Evolutionary conservation across 2,888 invertebrate species (phyloP), one percentile per base, ranked within the genome.

Genomic region (Hypolimnas misippus): DNA sequence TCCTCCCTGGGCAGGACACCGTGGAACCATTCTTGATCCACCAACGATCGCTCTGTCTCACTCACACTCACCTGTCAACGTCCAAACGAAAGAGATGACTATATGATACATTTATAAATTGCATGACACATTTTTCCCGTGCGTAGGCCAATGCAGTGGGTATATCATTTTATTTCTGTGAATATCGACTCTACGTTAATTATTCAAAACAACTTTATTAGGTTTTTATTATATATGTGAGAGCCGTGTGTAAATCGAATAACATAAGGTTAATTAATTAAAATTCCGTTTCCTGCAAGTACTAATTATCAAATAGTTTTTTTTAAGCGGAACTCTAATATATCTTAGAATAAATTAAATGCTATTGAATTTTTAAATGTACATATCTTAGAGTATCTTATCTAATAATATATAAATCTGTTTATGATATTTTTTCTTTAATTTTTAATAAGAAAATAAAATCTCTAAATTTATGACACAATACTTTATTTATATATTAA

Each of bases 11-110:
- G 99, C 63, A 99, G 87, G 10, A 98, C 98, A 0, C 99, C 99
- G 81, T 99, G 99, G 89, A 98, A 98, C 98, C 98, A 98, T 83
- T 98, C 98, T 87, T 98, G 98, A 73, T 98, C 97, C 68, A 97
- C 96, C 51, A 97, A 86, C 10, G 95, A 94, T 44, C 96, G 94
- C 78, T 94, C 95, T 16, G 89, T 90, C 74, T 92, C 92, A 54
- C 85, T 85, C 67, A 89, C 91, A 70, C 83, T 86, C 65, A 92
- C 88, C 92, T 92, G 70, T 29, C 70, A 59, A 57, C 42, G 52
- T 25, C 17, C n/a, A 44, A 25, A 56, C 14, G 44, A 66, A 44
- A 44, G 44, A 67, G 49, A 65, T 59, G 25, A 58, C 40, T 51
- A 60, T 49, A 53, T 61, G 46, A 40, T 33, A 33, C 33, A 56